Conservation (phyloP, 2,113 vertebrate genomes). For the Colossoma macropomum region DNA sequence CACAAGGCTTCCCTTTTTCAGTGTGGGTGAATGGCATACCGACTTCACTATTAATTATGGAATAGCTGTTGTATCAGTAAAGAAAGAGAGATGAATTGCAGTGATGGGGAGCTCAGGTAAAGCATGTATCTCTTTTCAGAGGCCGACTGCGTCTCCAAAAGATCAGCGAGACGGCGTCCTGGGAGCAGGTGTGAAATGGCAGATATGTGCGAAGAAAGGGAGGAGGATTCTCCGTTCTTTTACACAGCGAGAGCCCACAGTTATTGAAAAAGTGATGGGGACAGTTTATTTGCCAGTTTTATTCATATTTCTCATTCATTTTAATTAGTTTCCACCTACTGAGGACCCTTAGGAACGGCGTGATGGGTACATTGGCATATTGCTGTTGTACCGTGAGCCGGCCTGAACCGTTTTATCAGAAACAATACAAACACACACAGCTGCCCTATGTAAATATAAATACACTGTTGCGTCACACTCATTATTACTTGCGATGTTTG, state of each 20-base stretch:
- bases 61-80: too few species aligned
- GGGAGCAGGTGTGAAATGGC: slow-evolving; percentile 11
- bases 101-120: not conserved
- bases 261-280: slow-evolving; percentile 1
- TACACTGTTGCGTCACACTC: not conserved
- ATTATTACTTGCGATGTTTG: not conserved
- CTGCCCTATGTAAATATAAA: not conserved
- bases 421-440: not conserved
- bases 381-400: not conserved
- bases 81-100: not conserved
- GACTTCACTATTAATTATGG: too few species aligned
- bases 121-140: not conserved
- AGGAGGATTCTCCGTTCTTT: not conserved
- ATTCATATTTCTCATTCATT: slow-evolving; percentile 15
- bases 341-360: not conserved
- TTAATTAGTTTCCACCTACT: slow-evolving; percentile 2
- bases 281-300: not conserved
- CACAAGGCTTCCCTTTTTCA: too few species aligned
- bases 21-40: too few species aligned
- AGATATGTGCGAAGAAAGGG: not conserved
- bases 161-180: not conserved
- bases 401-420: not conserved
- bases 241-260: not conserved
- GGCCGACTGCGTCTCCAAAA: not conserved
- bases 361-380: not conserved